Evolutionary conservation across 2,113 vertebrate genomes (phyloP), one percentile per base, ranked within the genome.

Genomic region (Rhinolophus sinicus): DNA sequence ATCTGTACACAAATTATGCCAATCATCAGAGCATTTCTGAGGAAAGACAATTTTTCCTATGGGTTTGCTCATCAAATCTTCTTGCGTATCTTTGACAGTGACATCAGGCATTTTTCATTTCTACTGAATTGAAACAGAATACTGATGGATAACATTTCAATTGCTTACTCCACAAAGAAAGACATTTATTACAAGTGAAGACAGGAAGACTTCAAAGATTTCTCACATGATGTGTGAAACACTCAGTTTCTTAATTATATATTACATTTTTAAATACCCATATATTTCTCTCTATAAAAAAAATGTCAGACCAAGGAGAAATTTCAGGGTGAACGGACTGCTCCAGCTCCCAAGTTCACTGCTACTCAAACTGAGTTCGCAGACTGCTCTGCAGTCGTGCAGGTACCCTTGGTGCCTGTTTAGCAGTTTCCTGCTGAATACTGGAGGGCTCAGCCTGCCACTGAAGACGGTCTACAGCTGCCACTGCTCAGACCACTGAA

Each of bases 101-200:
- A 86, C 94, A 97, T 85, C 85, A 96, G 96, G 0, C 72, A 93
- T 16, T 96, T 93, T 81, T 93, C 84, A 91, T 97, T 98, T 96
- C 35, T 38, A 6, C 78, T 69, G 64, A 97, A 94, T 58, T 97
- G 35, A 67, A 97, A 85, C 78, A 44, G 30, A 93, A 82, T 24
- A 97, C 62, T 73, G 44, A 91, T 50, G 47, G 77, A 90, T 95
- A 94, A 94, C 77, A 91, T 93, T 97, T 91, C 88, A 85, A 33
- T 90, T 93, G 70, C 69, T 93, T 7, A 0, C 40, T 33, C n/a
- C 3, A 35, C 38, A 73, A 92, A 96, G 70, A 96, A 94, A 96
- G 77, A 21, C 50, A 47, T 87, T 93, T 96, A 85, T 95, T 90
- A 92, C 62, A 95, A 93, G 67, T 77, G 91, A 90, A 80, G 70